Conservation (phyloP, 2,888 invertebrate species). For the Resseliella maxima region DNA sequence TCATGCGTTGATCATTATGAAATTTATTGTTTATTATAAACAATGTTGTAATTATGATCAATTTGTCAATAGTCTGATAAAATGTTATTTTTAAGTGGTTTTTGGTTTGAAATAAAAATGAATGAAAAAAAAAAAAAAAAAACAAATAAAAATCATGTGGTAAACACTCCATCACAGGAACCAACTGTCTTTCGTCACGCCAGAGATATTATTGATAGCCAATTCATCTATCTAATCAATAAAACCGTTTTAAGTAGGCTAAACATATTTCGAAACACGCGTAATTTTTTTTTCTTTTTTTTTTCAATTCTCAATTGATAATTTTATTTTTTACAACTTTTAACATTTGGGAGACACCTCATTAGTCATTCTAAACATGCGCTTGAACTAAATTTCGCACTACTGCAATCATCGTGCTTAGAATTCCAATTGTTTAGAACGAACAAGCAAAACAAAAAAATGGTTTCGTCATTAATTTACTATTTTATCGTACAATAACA, state of each 20-base stretch:
- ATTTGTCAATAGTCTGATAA: not conserved
- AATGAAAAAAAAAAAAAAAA: not conserved
- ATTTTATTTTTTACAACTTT: not conserved
- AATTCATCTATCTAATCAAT: not conserved
- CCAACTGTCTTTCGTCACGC: not conserved
- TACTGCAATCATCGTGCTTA: not conserved
- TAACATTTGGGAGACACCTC: not conserved
- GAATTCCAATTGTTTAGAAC: not conserved
- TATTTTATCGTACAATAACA: conserved; percentile 8
- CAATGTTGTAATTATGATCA: not conserved
- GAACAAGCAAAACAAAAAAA: not conserved
- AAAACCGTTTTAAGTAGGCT: not conserved
- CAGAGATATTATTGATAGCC: not conserved
- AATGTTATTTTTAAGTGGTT: not conserved
- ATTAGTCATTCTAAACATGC: not conserved
- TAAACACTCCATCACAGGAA: too few relatives aligned
- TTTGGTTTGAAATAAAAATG: not conserved
- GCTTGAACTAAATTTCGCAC: not conserved
- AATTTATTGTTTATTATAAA: not conserved
- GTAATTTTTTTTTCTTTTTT: not conserved
- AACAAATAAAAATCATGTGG: too few relatives aligned
- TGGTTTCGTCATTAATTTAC: not conserved
- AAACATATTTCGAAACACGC: not conserved
- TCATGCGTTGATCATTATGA: not conserved
- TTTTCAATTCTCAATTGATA: not conserved